phyloP scores from a whole-genome alignment of 92 coral and sea anemone genomes.

The Parazoanthus darwini region DNA sequence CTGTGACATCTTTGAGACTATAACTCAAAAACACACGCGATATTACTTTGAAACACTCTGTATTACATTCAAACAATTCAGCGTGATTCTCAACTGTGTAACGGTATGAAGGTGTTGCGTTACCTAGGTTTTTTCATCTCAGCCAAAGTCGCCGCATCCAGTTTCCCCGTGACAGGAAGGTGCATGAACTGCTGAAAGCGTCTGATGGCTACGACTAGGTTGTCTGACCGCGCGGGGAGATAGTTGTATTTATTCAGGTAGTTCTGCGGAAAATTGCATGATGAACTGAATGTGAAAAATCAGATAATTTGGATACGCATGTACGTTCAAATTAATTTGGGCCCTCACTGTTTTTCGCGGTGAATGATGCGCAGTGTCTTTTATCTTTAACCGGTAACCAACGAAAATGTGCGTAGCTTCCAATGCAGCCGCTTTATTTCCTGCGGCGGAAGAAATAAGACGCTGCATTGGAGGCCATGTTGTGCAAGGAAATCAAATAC shows the following conservation, averaged over 20 bases:
- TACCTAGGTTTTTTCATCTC: slow-evolving; percentile 13
- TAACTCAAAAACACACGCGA: not conserved
- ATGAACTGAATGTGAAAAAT: no score
- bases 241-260: slow-evolving; percentile 3
- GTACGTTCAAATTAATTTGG: no score
- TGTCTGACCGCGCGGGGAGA: not conserved
- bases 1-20: not conserved
- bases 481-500: no score
- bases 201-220: not conserved
- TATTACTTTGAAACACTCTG: not conserved
- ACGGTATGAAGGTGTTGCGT: not conserved
- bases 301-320: no score
- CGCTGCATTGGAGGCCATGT: no score
- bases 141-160: not conserved
- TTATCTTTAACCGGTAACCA: no score
- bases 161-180: slow-evolving; percentile 17
- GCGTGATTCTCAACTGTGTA: not conserved
- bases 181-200: slow-evolving; percentile 1
- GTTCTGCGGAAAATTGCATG: not conserved
- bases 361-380: no score
- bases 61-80: not conserved
- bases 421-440: no score
- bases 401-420: no score
- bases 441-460: no score
- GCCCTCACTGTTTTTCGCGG: no score